Conservation (phyloP, 2,888 invertebrate species). For the Norana najaformis region DNA sequence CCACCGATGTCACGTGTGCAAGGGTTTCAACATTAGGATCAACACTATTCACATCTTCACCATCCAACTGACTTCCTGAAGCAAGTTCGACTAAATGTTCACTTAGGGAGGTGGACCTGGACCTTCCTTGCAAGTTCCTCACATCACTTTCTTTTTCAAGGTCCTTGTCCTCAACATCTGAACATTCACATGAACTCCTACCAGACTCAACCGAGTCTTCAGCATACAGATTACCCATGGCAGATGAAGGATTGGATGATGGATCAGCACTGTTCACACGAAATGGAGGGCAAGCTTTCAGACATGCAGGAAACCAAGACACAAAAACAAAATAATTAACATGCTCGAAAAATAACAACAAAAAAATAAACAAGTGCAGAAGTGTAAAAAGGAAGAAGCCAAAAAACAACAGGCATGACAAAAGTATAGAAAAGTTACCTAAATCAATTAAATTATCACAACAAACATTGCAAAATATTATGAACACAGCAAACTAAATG, state of each 20-base stretch:
- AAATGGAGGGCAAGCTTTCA: neutral
- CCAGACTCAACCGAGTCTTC: neutral
- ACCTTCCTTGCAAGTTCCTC: neutral
- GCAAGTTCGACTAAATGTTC: neutral
- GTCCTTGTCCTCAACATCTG: neutral
- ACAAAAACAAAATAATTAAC: neutral
- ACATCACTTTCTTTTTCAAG: neutral
- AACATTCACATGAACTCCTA: neutral
- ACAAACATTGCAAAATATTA: no score
- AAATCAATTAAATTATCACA: neutral
- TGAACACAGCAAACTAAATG: no score
- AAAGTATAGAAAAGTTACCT: neutral
- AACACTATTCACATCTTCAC: neutral
- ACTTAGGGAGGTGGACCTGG: neutral
- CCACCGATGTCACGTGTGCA: neutral
- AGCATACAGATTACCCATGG: neutral
- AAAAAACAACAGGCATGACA: neutral
- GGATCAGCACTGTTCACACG: slow-evolving; percentile 7
- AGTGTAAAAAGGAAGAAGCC: neutral
- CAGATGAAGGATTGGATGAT: neutral
- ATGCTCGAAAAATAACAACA: slow-evolving; percentile 3
- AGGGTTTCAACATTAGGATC: neutral
- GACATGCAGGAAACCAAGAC: neutral
- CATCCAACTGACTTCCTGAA: neutral
- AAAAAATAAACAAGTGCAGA: neutral